Evolutionary conservation across 2,797 vertebrate species (phyloP), one percentile per base, ranked within the genome.

Genomic region (Acanthiza pusilla): DNA sequence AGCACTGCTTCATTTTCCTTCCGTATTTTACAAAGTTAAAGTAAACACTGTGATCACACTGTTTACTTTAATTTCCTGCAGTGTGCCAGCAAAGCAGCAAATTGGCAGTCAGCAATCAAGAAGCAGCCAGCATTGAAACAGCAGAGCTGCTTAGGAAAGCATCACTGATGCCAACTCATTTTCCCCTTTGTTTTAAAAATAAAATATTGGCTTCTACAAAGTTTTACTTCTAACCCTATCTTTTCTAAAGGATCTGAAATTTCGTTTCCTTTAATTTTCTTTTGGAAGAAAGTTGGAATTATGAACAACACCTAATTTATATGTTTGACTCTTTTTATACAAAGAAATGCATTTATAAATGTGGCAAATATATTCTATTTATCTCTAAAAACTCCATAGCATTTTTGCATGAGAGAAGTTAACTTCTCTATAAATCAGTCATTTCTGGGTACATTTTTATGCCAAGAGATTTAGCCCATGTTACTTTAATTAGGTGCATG

Each of bases 41-140:
- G 94, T 95, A 97, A 97, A 97, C 93, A 97, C 83, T 94, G 92
- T 93, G 94, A 97, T 97, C 95, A 96, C 87, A 96, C 90, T 97
- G 96, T 96, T 97, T 97, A 96, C 94, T 96, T 97, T 91, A 96
- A 95, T 97, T 96, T 96, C 91, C 93, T 96, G 88, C 87, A 95
- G 91, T 92, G 83, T 96, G 94, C 95, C 94, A 97, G 94, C 94
- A 94, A 97, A 97, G 93, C 93, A 95, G 81, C 90, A 97, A 97
- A 97, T 96, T 97, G 96, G 96, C 97, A 97, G 94, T 78, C 91
- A 96, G 95, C 90, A 95, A 93, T 94, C 93, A 96, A 94, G 91
- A 96, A 65, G 85, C 87, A 96, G 94, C 94, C 94, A 96, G 91
- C 82, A 65, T 6, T 84, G 85, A 96, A 97, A 95, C n/a, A 92